A percentile compares a stretch with the other conserved stretches of the same genome.
Evolutionary conservation across 2,797 vertebrate genomes (phyloP).

Genomic region (Lerista edwardsae): DNA sequence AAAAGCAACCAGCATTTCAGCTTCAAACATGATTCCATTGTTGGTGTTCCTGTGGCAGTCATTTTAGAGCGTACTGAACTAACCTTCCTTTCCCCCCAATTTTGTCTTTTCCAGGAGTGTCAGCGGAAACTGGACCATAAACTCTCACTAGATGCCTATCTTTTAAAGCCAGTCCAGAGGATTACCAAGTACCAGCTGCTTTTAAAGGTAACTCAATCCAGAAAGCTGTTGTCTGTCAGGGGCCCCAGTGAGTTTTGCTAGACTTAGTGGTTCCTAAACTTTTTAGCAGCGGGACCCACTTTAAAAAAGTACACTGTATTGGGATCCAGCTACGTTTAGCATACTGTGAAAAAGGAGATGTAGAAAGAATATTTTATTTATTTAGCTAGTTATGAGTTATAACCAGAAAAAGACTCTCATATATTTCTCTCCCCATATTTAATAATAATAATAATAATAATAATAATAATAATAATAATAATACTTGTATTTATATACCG

Average conservation of each 20-base stretch:
- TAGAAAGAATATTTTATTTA: too few relatives aligned
- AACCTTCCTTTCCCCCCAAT: constrained; percentile 19
- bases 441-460: too few relatives aligned
- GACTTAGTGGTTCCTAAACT: too few relatives aligned
- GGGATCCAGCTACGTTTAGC: too few relatives aligned
- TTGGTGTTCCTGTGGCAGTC: not conserved
- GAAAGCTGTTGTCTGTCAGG: not conserved
- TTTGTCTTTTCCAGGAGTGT: constrained; percentile 84
- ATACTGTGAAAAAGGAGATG: too few relatives aligned
- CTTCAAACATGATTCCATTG: not conserved
- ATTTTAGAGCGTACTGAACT: constrained; percentile 19
- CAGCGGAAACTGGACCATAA: constrained; percentile 94
- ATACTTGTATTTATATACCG: too few relatives aligned
- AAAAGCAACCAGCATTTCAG: constrained; percentile 11
- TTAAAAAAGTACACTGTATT: too few relatives aligned
- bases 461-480: too few relatives aligned
- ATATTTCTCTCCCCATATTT: too few relatives aligned
- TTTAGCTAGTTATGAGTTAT: too few relatives aligned
- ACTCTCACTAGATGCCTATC: constrained; percentile 91
- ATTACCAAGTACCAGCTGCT: constrained; percentile 94
- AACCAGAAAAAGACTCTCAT: too few relatives aligned
- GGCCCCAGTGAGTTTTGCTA: not conserved
- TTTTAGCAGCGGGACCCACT: too few relatives aligned
- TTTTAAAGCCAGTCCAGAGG: constrained; percentile 93
- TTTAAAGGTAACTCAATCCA: constrained; percentile 81